phyloP scores from a whole-genome alignment of 2,113 vertebrate species.

The Tachysurus vachellii region DNA sequence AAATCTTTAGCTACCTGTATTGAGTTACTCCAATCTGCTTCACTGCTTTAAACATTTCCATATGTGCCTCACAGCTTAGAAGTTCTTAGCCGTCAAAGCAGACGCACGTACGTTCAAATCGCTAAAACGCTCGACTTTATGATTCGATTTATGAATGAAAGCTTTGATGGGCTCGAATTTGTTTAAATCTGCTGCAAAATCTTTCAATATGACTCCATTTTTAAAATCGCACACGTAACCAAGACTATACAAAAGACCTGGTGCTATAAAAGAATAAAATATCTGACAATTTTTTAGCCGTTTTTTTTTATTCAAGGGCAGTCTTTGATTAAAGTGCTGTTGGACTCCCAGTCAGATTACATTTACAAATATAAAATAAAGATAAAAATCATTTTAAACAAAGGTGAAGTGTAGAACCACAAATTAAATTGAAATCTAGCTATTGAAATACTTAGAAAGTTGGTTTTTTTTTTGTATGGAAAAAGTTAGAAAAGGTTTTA shows the following conservation, averaged over 20 bases:
- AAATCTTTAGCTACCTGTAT: slow-evolving; percentile 62
- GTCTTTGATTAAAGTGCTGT: not conserved
- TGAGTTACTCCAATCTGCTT: slow-evolving; percentile 67
- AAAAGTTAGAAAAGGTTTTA: too few species aligned
- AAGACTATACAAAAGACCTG: not conserved
- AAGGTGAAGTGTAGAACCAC: not conserved
- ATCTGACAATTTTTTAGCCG: not conserved
- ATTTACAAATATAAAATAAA: not conserved
- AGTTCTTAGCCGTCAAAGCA: slow-evolving; percentile 57
- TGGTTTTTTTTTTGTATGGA: not conserved
- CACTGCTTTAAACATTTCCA: slow-evolving; percentile 66
- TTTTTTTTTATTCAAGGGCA: not conserved
- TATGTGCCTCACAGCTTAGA: slow-evolving; percentile 59
- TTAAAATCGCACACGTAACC: not conserved
- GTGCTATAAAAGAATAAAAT: not conserved
- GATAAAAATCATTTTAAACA: not conserved
- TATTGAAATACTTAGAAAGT: not conserved
- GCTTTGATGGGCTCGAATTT: slow-evolving; percentile 21
- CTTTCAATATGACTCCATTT: not conserved
- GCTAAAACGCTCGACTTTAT: slow-evolving; percentile 52
- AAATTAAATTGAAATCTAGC: not conserved
- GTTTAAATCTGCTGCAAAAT: not conserved
- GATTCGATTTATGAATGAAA: slow-evolving; percentile 33
- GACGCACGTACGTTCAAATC: slow-evolving; percentile 26
- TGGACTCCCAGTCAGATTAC: not conserved